Evolutionary conservation across 1,140 invertebrate genomes (phyloP).

Genomic region (Cyphomyrmex costatus): DNA sequence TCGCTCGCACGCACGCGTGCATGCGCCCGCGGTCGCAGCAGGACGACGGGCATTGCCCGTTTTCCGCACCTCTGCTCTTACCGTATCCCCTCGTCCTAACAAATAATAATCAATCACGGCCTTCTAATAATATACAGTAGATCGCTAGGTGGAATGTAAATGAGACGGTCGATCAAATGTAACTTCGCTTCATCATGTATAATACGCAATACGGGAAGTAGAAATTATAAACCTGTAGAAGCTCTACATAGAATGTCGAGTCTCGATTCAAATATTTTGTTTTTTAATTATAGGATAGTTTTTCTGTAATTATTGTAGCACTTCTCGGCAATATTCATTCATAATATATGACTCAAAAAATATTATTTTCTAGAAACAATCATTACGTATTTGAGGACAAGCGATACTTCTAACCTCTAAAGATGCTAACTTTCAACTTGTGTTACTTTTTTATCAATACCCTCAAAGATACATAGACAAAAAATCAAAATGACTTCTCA

Average conservation of each 20-base stretch:
- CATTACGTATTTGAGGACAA: no score
- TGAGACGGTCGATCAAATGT: slow-evolving; percentile 13
- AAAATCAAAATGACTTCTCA: no score
- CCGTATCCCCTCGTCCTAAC: slow-evolving; percentile 5
- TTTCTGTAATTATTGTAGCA: no score
- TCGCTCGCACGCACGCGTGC: slow-evolving; percentile 35
- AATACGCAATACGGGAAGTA: slow-evolving; percentile 23
- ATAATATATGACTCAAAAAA: no score
- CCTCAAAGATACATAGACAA: no score
- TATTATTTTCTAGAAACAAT: no score
- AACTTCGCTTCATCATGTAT: slow-evolving; percentile 2
- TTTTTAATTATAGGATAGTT: no score
- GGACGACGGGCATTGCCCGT: slow-evolving; percentile 54
- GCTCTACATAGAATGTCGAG: background rate
- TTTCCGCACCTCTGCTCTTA: slow-evolving; percentile 19
- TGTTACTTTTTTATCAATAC: no score
- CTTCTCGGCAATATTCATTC: no score
- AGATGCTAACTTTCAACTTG: no score
- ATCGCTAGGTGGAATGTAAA: slow-evolving; percentile 20
- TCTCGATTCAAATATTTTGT: no score
- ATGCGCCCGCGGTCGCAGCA: slow-evolving; percentile 56
- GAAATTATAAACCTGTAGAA: slow-evolving; percentile 1
- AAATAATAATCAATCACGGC: slow-evolving; percentile 69
- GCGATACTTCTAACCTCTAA: no score
- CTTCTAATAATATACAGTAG: slow-evolving; percentile 32